Percentiles rank a stretch among this genome's conserved stretches.
Conservation (phyloP, 2,797 vertebrate genomes). For the Hippopotamyrus pictus region DNA sequence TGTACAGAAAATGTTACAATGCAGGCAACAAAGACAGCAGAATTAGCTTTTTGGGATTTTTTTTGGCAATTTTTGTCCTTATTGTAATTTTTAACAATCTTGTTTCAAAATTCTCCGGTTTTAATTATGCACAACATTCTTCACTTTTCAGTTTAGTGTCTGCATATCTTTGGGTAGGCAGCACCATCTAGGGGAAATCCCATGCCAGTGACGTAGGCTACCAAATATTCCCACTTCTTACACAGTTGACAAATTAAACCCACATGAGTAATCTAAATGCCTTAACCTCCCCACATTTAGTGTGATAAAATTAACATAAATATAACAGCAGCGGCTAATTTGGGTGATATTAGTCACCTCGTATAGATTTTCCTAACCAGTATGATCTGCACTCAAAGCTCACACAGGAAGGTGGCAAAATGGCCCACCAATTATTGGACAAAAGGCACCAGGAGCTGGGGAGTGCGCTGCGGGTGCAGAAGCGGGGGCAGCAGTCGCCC, state of each 20-base stretch:
- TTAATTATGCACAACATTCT: neutral
- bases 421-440: conserved; percentile 47
- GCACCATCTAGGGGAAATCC: conserved; percentile 25
- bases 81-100: neutral
- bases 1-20: neutral
- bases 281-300: neutral
- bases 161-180: neutral
- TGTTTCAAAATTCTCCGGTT: neutral
- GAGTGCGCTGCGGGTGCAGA: conserved; percentile 43
- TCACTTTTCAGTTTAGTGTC: neutral
- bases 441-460: conserved; percentile 47
- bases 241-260: neutral
- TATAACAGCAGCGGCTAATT: neutral
- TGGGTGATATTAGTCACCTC: neutral
- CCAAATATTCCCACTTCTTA: neutral
- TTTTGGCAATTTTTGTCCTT: neutral
- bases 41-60: neutral
- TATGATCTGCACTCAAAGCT: conserved; percentile 46
- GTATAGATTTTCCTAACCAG: conserved; percentile 22
- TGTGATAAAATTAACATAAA: neutral
- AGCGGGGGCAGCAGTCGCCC: conserved; percentile 31
- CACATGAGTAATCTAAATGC: neutral
- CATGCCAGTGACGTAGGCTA: neutral
- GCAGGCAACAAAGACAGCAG: neutral
- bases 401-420: conserved; percentile 47